Percentiles rank a stretch among this genome's conserved stretches.
Conservation (phyloP, 2,113 vertebrate genomes). For the Zootoca vivipara region DNA sequence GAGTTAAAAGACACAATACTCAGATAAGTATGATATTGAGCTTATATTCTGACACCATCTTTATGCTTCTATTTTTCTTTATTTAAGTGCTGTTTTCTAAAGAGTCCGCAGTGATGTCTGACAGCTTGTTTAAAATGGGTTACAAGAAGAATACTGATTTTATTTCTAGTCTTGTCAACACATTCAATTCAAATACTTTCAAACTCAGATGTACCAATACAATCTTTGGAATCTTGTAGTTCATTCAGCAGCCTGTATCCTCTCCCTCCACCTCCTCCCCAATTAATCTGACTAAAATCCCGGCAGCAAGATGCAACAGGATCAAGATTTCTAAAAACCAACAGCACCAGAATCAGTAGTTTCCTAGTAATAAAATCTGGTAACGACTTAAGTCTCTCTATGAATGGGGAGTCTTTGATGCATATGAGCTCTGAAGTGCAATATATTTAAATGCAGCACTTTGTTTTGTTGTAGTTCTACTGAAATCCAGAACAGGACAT, state of each 20-base stretch:
- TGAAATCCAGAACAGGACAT: neutral
- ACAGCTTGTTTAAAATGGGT: slow-evolving; percentile 52
- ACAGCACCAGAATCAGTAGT: neutral
- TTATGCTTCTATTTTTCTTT: slow-evolving; percentile 41
- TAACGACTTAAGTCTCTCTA: neutral
- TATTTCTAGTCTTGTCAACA: slow-evolving; percentile 45
- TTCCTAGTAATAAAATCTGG: neutral
- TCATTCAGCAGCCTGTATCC: slow-evolving; percentile 40
- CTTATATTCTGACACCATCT: slow-evolving; percentile 41
- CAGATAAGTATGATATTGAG: slow-evolving; percentile 10
- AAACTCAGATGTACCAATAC: slow-evolving; percentile 37
- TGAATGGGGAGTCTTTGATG: neutral
- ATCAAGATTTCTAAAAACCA: neutral
- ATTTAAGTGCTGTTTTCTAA: slow-evolving; percentile 55
- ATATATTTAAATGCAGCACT: neutral
- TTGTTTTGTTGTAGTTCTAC: neutral
- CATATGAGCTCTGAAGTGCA: neutral
- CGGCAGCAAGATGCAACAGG: neutral
- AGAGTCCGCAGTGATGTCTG: slow-evolving; percentile 36
- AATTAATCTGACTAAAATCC: slow-evolving; percentile 31
- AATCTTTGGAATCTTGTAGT: slow-evolving; percentile 29
- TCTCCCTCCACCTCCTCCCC: neutral
- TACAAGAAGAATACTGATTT: slow-evolving; percentile 47
- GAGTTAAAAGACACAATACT: slow-evolving; percentile 4
- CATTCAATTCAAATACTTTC: slow-evolving; percentile 46